Conservation (phyloP, 2,888 invertebrate genomes). For the Noctua comes region DNA sequence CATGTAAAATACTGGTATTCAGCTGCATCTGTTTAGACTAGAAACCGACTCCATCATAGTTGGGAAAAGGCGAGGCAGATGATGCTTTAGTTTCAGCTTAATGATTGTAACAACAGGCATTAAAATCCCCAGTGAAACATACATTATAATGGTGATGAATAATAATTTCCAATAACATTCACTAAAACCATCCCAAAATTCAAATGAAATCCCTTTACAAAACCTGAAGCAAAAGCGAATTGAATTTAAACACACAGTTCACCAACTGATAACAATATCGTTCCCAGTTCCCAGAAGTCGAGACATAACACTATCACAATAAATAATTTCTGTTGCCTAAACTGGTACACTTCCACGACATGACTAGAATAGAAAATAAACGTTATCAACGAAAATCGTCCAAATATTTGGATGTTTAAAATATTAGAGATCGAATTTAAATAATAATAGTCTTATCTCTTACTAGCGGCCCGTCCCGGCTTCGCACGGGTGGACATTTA, state of each 20-base stretch:
- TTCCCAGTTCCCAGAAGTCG: constrained; percentile 38
- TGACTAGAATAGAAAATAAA: constrained; percentile 40
- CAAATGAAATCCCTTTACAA: constrained; percentile 37
- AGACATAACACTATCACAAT: constrained; percentile 48
- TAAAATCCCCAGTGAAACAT: neutral
- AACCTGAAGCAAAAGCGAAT: constrained; percentile 38
- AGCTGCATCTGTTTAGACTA: neutral
- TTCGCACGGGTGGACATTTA: no score
- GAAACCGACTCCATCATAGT: neutral
- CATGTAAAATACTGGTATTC: neutral
- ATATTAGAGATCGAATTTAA: neutral
- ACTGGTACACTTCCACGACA: constrained; percentile 32
- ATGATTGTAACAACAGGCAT: neutral
- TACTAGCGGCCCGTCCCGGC: no score
- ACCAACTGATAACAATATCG: constrained; percentile 41
- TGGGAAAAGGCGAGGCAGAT: neutral
- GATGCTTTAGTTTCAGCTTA: neutral
- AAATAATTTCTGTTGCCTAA: constrained; percentile 45
- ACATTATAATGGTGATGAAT: neutral
- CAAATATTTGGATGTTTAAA: constrained; percentile 43
- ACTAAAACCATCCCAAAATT: constrained; percentile 16
- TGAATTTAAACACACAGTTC: constrained; percentile 43
- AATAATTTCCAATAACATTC: neutral
- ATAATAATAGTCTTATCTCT: no score
- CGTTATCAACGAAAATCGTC: constrained; percentile 25